Conservation (phyloP, 2,888 invertebrate genomes). For the Frankliniella fusca region DNA sequence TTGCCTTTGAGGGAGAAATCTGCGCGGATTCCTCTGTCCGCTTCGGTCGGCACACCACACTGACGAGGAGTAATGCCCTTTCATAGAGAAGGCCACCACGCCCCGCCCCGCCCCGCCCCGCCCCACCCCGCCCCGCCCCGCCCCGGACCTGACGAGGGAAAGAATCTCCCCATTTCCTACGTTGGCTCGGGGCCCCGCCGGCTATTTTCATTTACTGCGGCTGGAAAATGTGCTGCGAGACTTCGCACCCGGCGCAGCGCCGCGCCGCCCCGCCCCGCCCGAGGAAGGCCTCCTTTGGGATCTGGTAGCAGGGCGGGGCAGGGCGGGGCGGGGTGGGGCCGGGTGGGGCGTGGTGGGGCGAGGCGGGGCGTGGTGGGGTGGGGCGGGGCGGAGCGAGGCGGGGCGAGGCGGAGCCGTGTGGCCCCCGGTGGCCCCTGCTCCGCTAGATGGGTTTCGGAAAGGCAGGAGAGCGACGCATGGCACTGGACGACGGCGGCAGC, state of each 20-base stretch:
- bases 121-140: too few species aligned
- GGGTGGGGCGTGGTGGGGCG: neutral
- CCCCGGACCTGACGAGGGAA: neutral
- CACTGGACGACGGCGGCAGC: too few species aligned
- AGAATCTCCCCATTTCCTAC: neutral
- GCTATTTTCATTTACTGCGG: slow-evolving; percentile 10
- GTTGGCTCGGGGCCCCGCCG: neutral
- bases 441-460: too few species aligned
- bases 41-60: too few species aligned
- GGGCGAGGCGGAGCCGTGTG: neutral
- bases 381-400: neutral
- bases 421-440: neutral
- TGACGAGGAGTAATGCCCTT: too few species aligned
- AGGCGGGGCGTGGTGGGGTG: neutral
- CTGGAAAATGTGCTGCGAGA: slow-evolving; percentile 6
- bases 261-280: neutral
- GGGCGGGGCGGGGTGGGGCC: neutral
- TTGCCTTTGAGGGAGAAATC: too few species aligned
- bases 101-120: too few species aligned
- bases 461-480: too few species aligned
- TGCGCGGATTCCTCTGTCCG: too few species aligned
- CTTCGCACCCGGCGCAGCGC: neutral
- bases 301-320: neutral
- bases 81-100: too few species aligned
- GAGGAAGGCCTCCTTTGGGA: neutral